Conservation (phyloP, 2,888 invertebrate genomes). For the Smittia sp. region DNA sequence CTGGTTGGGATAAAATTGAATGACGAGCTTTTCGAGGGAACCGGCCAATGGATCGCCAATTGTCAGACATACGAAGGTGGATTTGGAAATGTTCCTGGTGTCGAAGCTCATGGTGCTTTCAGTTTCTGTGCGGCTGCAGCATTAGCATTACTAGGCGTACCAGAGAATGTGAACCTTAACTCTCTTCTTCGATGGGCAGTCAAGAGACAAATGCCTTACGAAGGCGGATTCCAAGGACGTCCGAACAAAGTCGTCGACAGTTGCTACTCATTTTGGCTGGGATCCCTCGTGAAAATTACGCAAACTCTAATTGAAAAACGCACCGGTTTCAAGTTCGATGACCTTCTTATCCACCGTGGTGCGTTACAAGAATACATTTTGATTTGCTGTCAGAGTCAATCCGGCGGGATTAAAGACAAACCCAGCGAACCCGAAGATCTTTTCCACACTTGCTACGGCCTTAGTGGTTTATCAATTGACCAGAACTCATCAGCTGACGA, state of each 20-base stretch:
- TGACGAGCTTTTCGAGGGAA: constrained; percentile 72
- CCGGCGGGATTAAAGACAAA: constrained; percentile 93
- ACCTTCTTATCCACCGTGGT: constrained; percentile 70
- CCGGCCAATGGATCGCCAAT: constrained; percentile 88
- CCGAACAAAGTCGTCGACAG: constrained; percentile 98
- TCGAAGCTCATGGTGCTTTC: constrained; percentile 99
- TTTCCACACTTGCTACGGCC: constrained; percentile 95
- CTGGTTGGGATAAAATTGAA: constrained; percentile 51
- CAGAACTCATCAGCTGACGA: constrained; percentile 72
- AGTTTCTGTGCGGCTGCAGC: constrained; percentile 95
- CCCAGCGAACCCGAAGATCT: constrained; percentile 89
- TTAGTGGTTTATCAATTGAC: constrained; percentile 91
- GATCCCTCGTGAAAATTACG: constrained; percentile 84
- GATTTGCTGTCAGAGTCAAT: constrained; percentile 82
- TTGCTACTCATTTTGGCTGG: constrained; percentile 99
- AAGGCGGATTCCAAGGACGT: constrained; percentile 96
- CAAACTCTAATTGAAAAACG: constrained; percentile 68
- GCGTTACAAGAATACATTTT: constrained; percentile 94
- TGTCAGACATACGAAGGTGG: constrained; percentile 99
- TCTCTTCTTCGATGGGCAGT: constrained; percentile 82
- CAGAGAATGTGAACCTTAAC: constrained; percentile 71
- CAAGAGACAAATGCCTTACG: constrained; percentile 86
- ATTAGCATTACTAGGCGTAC: constrained; percentile 75
- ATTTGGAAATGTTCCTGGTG: constrained; percentile 88
- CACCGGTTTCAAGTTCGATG: constrained; percentile 10